phyloP scores from a whole-genome alignment of 2,797 vertebrate genomes.

The Pagetopsis macropterus region DNA sequence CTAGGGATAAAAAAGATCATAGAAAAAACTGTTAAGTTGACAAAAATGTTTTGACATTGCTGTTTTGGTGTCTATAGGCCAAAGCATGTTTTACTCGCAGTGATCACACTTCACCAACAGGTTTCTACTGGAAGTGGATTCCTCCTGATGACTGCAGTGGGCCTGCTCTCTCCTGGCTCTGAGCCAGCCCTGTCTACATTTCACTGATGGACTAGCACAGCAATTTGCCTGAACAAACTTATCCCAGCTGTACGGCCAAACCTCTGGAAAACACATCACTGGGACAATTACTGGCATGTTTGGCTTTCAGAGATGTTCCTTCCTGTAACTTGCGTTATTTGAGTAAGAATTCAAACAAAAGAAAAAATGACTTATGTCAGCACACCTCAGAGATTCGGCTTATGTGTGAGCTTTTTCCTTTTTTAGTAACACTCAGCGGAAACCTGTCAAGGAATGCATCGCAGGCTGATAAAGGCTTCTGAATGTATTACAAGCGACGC shows the following conservation, averaged over 20 bases:
- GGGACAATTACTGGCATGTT: constrained; percentile 72
- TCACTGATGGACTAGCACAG: constrained; percentile 69
- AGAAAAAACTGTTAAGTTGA: constrained; percentile 8
- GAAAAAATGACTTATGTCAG: constrained; percentile 37
- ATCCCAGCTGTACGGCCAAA: constrained; percentile 67
- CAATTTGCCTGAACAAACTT: constrained; percentile 77
- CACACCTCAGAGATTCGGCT: constrained; percentile 40
- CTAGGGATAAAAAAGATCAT: neutral
- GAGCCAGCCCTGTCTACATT: constrained; percentile 65
- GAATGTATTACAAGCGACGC: constrained; percentile 59
- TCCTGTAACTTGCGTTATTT: constrained; percentile 63
- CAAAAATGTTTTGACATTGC: neutral
- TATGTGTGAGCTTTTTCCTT: constrained; percentile 30
- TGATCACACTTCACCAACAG: constrained; percentile 57
- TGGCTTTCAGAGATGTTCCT: constrained; percentile 58
- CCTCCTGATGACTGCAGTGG: constrained; percentile 63
- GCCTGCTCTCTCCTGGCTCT: constrained; percentile 58
- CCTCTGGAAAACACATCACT: constrained; percentile 74
- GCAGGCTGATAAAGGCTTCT: constrained; percentile 53
- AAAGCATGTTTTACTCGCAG: constrained; percentile 46
- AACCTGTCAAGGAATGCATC: constrained; percentile 64
- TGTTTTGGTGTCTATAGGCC: neutral
- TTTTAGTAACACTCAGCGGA: constrained; percentile 30
- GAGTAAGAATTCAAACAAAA: constrained; percentile 73
- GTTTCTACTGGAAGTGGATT: constrained; percentile 65